phyloP scores from a whole-genome alignment of 92 coral and sea anemone genomes.

The Zoanthus solanderi region DNA sequence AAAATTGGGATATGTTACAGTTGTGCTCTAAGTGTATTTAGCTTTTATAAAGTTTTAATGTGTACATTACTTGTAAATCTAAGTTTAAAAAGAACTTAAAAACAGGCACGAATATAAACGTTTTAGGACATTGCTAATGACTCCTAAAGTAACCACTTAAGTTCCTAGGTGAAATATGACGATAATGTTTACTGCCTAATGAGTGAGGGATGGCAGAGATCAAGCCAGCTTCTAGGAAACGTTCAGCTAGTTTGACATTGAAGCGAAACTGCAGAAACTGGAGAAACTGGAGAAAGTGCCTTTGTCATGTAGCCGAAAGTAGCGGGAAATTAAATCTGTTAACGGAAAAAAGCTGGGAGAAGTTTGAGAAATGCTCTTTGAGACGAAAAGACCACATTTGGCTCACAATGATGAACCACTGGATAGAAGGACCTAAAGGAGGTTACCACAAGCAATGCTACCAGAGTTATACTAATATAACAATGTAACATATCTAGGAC shows the following conservation, averaged over 20 bases:
- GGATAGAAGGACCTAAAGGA: conserved; percentile 38
- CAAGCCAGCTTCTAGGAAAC: conserved; percentile 33
- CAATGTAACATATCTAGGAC: not conserved
- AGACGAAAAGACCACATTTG: conserved; percentile 44
- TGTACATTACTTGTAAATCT: not conserved
- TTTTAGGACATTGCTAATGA: conserved; percentile 33
- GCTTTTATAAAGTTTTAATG: not conserved
- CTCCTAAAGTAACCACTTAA: conserved; percentile 31
- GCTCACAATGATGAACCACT: conserved; percentile 4
- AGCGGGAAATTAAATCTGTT: conserved; percentile 3
- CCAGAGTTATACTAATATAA: conserved; percentile 35
- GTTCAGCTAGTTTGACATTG: not conserved
- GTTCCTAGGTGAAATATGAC: conserved; percentile 25
- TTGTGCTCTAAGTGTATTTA: conserved; percentile 27
- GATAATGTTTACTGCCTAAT: conserved; percentile 32
- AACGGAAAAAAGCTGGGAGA: conserved; percentile 50
- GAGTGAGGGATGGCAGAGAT: conserved; percentile 29
- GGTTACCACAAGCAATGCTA: conserved; percentile 51
- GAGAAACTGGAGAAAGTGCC: conserved; percentile 19
- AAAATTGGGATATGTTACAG: not conserved
- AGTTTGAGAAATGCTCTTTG: conserved; percentile 32
- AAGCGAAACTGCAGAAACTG: not conserved
- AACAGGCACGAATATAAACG: not conserved
- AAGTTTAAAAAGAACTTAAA: conserved; percentile 19
- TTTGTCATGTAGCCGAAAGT: not conserved